A percentile compares a stretch with the other conserved stretches of the same genome.
Conservation (phyloP, 2,888 invertebrate species). For the Lamellibrachia satsuma region DNA sequence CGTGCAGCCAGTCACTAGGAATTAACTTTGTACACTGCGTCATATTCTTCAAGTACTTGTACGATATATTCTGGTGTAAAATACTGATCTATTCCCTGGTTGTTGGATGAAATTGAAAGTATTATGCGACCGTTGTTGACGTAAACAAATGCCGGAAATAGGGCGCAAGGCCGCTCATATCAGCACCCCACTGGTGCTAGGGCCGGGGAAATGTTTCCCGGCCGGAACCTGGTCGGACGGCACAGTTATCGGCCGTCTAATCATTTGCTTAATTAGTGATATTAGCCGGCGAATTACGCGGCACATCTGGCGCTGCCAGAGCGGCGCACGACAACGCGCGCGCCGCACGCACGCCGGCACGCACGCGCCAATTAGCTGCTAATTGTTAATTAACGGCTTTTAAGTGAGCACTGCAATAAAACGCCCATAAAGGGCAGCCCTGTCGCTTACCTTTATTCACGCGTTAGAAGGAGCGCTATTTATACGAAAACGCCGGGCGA, state of each 20-base stretch:
- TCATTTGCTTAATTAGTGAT: conserved; percentile 11
- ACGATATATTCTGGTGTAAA: too few species aligned
- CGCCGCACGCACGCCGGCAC: neutral
- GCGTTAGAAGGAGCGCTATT: neutral
- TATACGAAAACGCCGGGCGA: neutral
- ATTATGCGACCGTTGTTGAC: too few species aligned
- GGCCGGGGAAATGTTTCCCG: neutral
- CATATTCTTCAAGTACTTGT: too few species aligned
- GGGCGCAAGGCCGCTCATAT: too few species aligned
- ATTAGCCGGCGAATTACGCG: neutral
- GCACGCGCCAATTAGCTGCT: conserved; percentile 10
- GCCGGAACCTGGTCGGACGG: neutral
- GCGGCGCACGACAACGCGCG: neutral
- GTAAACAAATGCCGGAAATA: too few species aligned
- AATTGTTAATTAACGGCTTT: conserved; percentile 5
- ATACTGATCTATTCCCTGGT: too few species aligned
- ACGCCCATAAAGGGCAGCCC: neutral
- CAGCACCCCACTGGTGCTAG: neutral
- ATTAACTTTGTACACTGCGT: too few species aligned
- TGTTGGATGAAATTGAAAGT: too few species aligned
- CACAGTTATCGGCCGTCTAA: neutral
- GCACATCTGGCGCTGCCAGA: neutral
- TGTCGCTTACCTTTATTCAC: neutral
- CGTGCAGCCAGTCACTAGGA: too few species aligned
- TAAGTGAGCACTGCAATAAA: conserved; percentile 13